Evolutionary conservation across 1,140 invertebrate species (phyloP).

Genomic region (Philotrypesis tridentata): DNA sequence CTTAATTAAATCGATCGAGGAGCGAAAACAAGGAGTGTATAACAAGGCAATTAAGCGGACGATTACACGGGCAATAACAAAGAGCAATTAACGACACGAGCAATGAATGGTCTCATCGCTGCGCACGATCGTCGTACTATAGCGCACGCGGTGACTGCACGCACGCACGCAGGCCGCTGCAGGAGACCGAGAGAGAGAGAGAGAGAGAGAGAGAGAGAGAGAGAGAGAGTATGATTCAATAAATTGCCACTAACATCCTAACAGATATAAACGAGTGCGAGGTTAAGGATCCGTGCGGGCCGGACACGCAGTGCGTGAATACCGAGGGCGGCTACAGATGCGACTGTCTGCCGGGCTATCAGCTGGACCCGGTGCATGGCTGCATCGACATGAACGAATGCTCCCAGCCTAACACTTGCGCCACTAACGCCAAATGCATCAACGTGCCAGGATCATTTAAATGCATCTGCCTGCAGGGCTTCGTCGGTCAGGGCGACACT

Average conservation of each 20-base stretch:
- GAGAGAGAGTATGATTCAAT: neutral
- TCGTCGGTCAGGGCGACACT: conserved; percentile 79
- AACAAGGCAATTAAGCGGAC: too few species aligned
- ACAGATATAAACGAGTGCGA: conserved; percentile 79
- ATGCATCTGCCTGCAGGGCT: conserved; percentile 85
- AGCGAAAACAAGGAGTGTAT: too few species aligned
- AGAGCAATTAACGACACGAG: neutral
- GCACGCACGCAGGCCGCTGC: too few species aligned
- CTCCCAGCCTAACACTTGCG: conserved; percentile 77
- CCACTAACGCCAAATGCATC: conserved; percentile 81
- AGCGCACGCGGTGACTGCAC: too few species aligned
- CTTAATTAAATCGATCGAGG: too few species aligned
- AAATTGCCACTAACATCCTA: conserved; percentile 39
- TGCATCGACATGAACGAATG: conserved; percentile 77
- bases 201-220: too few species aligned
- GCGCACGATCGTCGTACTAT: too few species aligned
- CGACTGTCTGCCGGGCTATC: conserved; percentile 73
- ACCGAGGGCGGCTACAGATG: conserved; percentile 75
- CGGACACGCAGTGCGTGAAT: conserved; percentile 75
- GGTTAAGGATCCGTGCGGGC: conserved; percentile 71
- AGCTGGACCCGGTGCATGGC: conserved; percentile 66
- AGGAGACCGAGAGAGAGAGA: too few species aligned
- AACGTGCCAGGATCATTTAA: conserved; percentile 84
- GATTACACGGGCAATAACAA: too few species aligned
- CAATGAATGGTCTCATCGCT: too few species aligned